A percentile compares a stretch with the other conserved stretches of the same genome.
Evolutionary conservation across 1,140 invertebrate genomes (phyloP).

Genomic region (Caerostris darwini): DNA sequence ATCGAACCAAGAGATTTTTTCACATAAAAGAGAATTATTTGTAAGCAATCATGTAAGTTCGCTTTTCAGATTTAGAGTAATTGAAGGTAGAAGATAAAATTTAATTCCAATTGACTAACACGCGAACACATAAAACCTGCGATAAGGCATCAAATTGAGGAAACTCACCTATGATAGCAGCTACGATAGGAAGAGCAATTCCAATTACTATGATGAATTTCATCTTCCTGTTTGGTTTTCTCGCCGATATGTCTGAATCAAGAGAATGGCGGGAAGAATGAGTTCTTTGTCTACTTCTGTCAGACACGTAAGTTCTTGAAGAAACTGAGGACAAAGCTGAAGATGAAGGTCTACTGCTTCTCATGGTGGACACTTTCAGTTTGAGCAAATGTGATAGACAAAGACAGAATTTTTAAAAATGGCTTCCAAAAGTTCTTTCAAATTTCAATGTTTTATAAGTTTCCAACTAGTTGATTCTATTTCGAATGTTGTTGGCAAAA

Average conservation of each 20-base stretch:
- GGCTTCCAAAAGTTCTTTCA: too few relatives aligned
- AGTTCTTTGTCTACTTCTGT: conserved; percentile 1
- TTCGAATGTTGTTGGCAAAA: too few relatives aligned
- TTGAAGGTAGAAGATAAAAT: neutral
- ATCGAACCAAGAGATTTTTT: too few relatives aligned
- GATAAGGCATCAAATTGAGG: conserved; percentile 4
- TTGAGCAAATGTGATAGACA: too few relatives aligned
- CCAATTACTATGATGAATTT: conserved; percentile 65
- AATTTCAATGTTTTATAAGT: too few relatives aligned
- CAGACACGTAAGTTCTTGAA: neutral
- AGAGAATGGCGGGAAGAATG: conserved; percentile 57
- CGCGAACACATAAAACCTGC: neutral
- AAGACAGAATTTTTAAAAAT: too few relatives aligned
- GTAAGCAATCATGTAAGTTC: neutral
- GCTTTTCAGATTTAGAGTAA: neutral
- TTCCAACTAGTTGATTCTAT: too few relatives aligned
- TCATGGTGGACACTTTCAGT: neutral
- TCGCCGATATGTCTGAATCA: conserved; percentile 15
- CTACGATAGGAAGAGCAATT: conserved; percentile 67
- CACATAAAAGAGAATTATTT: too few relatives aligned
- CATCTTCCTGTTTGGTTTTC: conserved; percentile 55
- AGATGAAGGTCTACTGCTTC: neutral
- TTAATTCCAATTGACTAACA: neutral
- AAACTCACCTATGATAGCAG: conserved; percentile 69
- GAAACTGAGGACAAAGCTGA: conserved; percentile 50